A percentile compares a stretch with the other conserved stretches of the same genome.
Evolutionary conservation across 1,140 invertebrate species (phyloP).

Genomic region (Diabrotica undecimpunctata): DNA sequence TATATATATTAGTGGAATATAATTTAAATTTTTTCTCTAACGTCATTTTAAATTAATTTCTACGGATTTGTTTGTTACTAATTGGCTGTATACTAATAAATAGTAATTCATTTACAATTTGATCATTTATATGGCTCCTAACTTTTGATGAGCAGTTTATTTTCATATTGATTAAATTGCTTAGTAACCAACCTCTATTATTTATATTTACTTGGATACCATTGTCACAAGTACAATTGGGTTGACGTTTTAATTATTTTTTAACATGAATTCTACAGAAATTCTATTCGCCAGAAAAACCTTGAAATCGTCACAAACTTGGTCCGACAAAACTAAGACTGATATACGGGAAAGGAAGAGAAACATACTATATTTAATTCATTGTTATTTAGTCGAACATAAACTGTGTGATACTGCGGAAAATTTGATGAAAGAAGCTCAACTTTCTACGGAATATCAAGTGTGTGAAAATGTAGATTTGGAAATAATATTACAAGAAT

Average conservation of each 20-base stretch:
- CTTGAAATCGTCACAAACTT: slow-evolving; percentile 12
- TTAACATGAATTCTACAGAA: background rate
- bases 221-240: background rate
- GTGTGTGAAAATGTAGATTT: slow-evolving; percentile 91
- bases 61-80: too few species aligned
- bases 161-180: background rate
- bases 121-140: too few species aligned
- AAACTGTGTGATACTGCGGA: slow-evolving; percentile 63
- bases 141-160: background rate
- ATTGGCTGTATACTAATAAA: too few species aligned
- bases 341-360: slow-evolving; percentile 64
- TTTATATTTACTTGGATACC: background rate
- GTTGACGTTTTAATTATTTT: background rate
- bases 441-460: slow-evolving; percentile 61
- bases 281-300: slow-evolving; percentile 6
- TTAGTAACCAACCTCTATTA: background rate
- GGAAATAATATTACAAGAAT: slow-evolving; percentile 82
- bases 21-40: too few species aligned
- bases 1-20: too few species aligned
- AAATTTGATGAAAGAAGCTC: slow-evolving; percentile 63
- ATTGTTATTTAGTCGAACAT: slow-evolving; percentile 71
- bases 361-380: slow-evolving; percentile 72
- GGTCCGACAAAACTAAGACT: slow-evolving; percentile 54
- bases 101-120: too few species aligned
- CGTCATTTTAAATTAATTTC: too few species aligned